Percentiles rank a stretch among this genome's conserved stretches.
phyloP scores from a whole-genome alignment of 1,140 invertebrate species.

The Drosophila dunni region DNA sequence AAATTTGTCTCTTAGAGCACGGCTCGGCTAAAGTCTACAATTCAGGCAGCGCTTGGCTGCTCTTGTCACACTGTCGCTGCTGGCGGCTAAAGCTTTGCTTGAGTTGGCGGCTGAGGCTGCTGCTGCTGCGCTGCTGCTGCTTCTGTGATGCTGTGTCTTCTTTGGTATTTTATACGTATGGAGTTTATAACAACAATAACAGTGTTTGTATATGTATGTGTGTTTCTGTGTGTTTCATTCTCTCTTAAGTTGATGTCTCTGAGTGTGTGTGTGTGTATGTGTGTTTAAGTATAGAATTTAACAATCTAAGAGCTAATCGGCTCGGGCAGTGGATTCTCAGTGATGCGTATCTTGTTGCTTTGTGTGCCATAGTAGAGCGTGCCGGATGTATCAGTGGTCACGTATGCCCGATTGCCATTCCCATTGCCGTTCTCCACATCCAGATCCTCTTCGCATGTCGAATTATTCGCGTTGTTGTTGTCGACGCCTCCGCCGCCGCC shows the following conservation, averaged over 20 bases:
- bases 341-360: slow-evolving; percentile 83
- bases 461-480: slow-evolving; percentile 61
- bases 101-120: slow-evolving; percentile 45
- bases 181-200: slow-evolving; percentile 75
- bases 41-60: slow-evolving; percentile 61
- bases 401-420: slow-evolving; percentile 71
- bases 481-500: slow-evolving; percentile 30
- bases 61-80: slow-evolving; percentile 56
- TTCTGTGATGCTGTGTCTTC: slow-evolving; percentile 27
- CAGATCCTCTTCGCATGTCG: slow-evolving; percentile 52
- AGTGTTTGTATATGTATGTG: slow-evolving; percentile 43
- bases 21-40: slow-evolving; percentile 65
- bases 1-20: slow-evolving; percentile 69
- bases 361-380: slow-evolving; percentile 75
- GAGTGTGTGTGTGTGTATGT: slow-evolving; percentile 30
- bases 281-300: slow-evolving; percentile 34
- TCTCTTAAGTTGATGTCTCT: slow-evolving; percentile 32
- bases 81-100: slow-evolving; percentile 56
- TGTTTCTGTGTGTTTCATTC: slow-evolving; percentile 41
- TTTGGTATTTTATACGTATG: slow-evolving; percentile 47
- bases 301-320: slow-evolving; percentile 83
- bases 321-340: slow-evolving; percentile 84
- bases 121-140: slow-evolving; percentile 51
- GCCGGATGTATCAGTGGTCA: slow-evolving; percentile 69
- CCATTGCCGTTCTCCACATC: slow-evolving; percentile 68